These are phyloP conservation scores for Mesochorus sp. DNA, from an alignment of 2,888 invertebrate species.

Conservation along the genomic window DNA sequence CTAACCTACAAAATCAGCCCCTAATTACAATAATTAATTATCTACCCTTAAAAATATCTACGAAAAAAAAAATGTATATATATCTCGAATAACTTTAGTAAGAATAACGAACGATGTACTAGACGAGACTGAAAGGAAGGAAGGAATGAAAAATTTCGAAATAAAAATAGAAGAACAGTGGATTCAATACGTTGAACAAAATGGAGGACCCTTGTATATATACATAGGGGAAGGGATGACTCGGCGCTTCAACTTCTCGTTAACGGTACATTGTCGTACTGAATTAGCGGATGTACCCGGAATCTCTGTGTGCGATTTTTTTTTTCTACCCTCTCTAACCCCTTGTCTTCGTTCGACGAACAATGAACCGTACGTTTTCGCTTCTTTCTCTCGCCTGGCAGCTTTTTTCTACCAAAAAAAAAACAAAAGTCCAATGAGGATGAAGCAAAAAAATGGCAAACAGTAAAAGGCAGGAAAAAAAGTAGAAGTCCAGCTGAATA, in stretches of 20 bases:
- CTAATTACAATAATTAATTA: too few species aligned
- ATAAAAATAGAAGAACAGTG: conserved; percentile 27
- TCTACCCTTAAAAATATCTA: too few species aligned
- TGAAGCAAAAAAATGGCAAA: conserved; percentile 29
- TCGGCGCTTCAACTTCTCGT: conserved; percentile 51
- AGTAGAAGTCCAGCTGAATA: background rate
- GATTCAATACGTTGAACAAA: conserved; percentile 20
- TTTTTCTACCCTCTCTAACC: conserved; percentile 31
- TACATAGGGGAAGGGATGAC: conserved; percentile 3
- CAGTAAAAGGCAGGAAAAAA: conserved; percentile 21
- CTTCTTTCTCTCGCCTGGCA: conserved; percentile 14
- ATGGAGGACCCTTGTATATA: background rate
- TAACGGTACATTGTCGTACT: conserved; percentile 54
- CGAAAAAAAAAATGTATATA: too few species aligned
- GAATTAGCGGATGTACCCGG: conserved; percentile 58
- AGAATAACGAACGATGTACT: too few species aligned
- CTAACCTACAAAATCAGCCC: too few species aligned
- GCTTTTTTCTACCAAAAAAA: conserved; percentile 47
- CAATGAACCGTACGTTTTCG: conserved; percentile 54
- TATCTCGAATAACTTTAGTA: too few species aligned
- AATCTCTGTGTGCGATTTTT: conserved; percentile 19
- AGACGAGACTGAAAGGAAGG: background rate
- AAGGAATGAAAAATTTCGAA: conserved; percentile 23
- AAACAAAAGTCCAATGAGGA: conserved; percentile 42
- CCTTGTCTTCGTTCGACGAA: conserved; percentile 47